Evolutionary conservation across 2,888 invertebrate genomes (phyloP), one percentile per base, ranked within the genome.

Genomic region (Ormyrus pomaceus): DNA sequence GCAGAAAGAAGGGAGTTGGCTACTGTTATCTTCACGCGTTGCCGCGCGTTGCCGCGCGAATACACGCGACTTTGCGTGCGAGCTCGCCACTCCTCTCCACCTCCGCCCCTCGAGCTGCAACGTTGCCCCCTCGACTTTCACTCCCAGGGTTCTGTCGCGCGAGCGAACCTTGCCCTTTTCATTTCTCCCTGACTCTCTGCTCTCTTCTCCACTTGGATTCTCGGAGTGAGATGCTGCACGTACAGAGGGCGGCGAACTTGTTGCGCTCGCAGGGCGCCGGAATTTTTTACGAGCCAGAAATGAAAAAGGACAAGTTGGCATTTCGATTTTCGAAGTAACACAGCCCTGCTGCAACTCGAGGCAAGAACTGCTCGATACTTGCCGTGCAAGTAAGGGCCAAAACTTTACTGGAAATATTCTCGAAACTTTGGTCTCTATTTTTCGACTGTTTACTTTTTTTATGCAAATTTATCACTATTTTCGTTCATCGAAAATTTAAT

Each of bases 31-130:
- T 69, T 74, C 50, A 19, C 79, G 51, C 65, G 45, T 11, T 51
- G 53, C 50, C 55, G 64, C n/a, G 77, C 61, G 55, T n/a, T 11
- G 4, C 46, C 34, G 50, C 72, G 11, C 83, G 81, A 84, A 86
- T 87, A 19, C 90, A 90, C 89, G 89, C 90, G 87, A 89, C 85
- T 83, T 90, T 86, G 90, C 90, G 90, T 90, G 90, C 86, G 82
- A 85, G 84, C 84, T 83, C 82, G 66, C 82, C 80, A 77, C 79
- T 76, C 82, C 71, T 82, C 53, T 11, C 53, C 13, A 66, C 48
- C 51, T 72, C 68, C 76, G 9, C 34, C 61, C 62, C 6, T 62
- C 58, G 75, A 77, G 81, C 82, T 79, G 68, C 66, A 56, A 6
- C 48, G 51, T 59, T 58, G 9, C 66, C 5, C 34, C 53, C 72